phyloP scores from a whole-genome alignment of 2,797 vertebrate genomes.

The Trachurus trachurus region DNA sequence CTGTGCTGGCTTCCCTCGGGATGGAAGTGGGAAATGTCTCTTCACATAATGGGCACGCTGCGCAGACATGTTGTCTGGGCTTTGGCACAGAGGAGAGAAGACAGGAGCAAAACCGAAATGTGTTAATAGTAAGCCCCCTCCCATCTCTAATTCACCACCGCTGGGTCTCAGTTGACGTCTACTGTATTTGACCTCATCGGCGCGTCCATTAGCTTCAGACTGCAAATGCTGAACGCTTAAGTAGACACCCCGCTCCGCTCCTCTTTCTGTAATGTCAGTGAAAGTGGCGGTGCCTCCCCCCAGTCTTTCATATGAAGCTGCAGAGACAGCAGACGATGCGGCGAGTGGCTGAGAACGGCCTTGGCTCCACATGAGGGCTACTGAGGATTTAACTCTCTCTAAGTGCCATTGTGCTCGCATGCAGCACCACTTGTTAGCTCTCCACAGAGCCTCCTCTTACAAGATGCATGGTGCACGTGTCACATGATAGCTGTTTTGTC shows the following conservation, averaged over 20 bases:
- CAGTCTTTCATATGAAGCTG: slow-evolving; percentile 17
- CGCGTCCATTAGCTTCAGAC: slow-evolving; percentile 58
- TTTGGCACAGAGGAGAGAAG: slow-evolving; percentile 24
- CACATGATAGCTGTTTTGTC: slow-evolving; percentile 58
- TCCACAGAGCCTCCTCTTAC: slow-evolving; percentile 52
- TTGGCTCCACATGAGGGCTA: slow-evolving; percentile 32
- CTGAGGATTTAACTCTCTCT: slow-evolving; percentile 53
- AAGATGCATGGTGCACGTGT: slow-evolving; percentile 50
- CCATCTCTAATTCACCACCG: slow-evolving; percentile 59
- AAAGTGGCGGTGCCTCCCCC: slow-evolving; percentile 31
- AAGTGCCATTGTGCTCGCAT: slow-evolving; percentile 56
- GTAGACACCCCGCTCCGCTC: slow-evolving; percentile 46
- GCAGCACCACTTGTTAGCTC: slow-evolving; percentile 47
- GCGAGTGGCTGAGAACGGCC: slow-evolving; percentile 25
- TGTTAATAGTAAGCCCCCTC: slow-evolving; percentile 48
- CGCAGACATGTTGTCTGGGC: slow-evolving; percentile 65
- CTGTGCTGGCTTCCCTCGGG: slow-evolving; percentile 46
- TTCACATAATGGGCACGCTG: slow-evolving; percentile 59
- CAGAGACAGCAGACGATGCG: slow-evolving; percentile 5
- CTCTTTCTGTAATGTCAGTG: slow-evolving; percentile 32
- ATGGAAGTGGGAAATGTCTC: slow-evolving; percentile 67
- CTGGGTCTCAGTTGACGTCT: slow-evolving; percentile 44
- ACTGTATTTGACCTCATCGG: slow-evolving; percentile 60
- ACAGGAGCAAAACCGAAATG: slow-evolving; percentile 43
- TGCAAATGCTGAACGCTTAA: slow-evolving; percentile 40